Evolutionary conservation across 2,888 invertebrate species (phyloP), one percentile per base, ranked within the genome.

Genomic region (Galeruca laticollis): DNA sequence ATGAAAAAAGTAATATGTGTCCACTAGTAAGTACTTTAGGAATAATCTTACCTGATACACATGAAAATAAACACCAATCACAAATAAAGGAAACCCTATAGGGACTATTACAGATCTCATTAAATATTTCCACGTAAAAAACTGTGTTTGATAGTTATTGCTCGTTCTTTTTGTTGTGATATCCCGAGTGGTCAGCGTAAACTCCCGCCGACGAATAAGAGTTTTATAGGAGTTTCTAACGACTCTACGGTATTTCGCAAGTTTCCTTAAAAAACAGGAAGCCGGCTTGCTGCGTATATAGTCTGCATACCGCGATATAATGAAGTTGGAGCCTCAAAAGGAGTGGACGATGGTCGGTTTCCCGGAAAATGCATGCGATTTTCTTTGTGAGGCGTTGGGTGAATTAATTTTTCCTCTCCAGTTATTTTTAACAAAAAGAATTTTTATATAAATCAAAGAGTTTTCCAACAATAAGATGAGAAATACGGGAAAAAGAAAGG

Each of bases 221-320:
- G 64, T 70, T 70, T 64, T 68, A 70, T 68, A 56, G 68, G 52
- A 73, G 72, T 68, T 70, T 68, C 51, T 68, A 73, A 73, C 70
- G 68, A 70, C 68, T 70, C 60, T 54, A 64, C 26, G 51, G 20
- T 57, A 54, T 71, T 69, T 68, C 59, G 57, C 52, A 66, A 67
- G 56, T 60, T 69, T 66, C 64, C 66, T 72, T 65, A n/a, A 70
- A 62, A 61, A 65, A 69, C 70, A 63, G 70, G 70, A 72, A 70
- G 56, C 63, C 35, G 57, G 56, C 69, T 61, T 37, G 60, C 51
- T 43, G 60, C 31, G 47, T 57, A 6, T 33, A 69, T 67, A 60
- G 67, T 69, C 71, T 70, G 68, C 70, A 69, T 73, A 73, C 66
- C 66, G 60, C 67, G 18, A 52, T 70, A 73, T 73, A 71, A 73